Evolutionary conservation across 2,888 invertebrate species (phyloP).

Genomic region (Hypselothyrea guttata): DNA sequence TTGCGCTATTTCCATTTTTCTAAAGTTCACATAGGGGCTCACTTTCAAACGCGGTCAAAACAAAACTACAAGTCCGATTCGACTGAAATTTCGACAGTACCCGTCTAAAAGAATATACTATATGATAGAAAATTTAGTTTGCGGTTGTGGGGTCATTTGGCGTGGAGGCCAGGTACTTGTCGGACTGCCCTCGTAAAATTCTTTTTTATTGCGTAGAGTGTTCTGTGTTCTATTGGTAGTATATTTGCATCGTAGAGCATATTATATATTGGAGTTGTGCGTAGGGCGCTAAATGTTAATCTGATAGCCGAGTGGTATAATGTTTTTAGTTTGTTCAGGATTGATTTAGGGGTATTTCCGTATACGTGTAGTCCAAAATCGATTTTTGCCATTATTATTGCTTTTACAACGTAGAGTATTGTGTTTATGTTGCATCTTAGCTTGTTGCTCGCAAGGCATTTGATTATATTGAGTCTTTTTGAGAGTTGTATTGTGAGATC

Average conservation of each 20-base stretch:
- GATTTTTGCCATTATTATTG: slow-evolving; percentile 3
- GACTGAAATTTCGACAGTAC: too few species aligned
- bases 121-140: too few species aligned
- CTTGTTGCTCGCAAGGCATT: slow-evolving; percentile 7
- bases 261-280: slow-evolving; percentile 7
- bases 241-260: slow-evolving; percentile 12
- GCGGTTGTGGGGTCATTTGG: too few species aligned
- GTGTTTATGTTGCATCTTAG: slow-evolving; percentile 6
- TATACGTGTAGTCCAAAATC: background rate
- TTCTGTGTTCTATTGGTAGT: slow-evolving; percentile 12
- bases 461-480: slow-evolving; percentile 11
- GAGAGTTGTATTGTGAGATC: background rate
- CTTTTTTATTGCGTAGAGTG: slow-evolving; percentile 3
- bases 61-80: too few species aligned
- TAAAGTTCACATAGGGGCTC: too few species aligned
- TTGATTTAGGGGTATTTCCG: background rate
- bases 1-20: too few species aligned
- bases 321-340: background rate
- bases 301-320: slow-evolving; percentile 5
- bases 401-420: slow-evolving; percentile 3
- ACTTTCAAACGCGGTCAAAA: too few species aligned
- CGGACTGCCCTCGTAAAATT: too few species aligned
- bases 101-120: too few species aligned
- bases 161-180: too few species aligned
- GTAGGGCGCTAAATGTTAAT: slow-evolving; percentile 6